Base-by-base conservation (phyloP, 2,888 invertebrate genomes). In the Eucriotettix oculatus region DNA sequence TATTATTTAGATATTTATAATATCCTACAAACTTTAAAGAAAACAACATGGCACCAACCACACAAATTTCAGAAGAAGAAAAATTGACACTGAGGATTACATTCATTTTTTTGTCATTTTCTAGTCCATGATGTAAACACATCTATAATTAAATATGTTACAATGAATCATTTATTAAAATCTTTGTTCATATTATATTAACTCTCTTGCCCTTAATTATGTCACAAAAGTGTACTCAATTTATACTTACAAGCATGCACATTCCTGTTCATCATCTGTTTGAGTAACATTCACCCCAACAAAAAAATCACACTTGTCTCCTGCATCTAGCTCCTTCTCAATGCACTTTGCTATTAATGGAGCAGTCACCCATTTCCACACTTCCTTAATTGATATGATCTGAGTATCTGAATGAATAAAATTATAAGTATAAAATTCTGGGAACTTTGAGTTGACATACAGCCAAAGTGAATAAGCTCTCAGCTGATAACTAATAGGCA, bases 311-410 rank as follows among this genome's bases (percentile, higher is more conserved):
- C 82, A 79, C 10, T 76, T 73, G 10, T 78, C 76, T 0, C 80
- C 78, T 11, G 78, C 78, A 66, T 84, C 80, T 64, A 82, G 76
- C 14, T 71, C 70, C 69, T 80, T 82, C 14, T 73, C 72, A 0
- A 86, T 72, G 56, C 72, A 69, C 14, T 73, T 62, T 16, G 83
- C 81, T 29, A 91, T 72, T 59, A 74, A 72, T 0, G 79, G 75
- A 58, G 84, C 83, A 58, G 84, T 77, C 16, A 52, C 78, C 76
- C 85, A 83, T 72, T 90, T 90, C 80, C 89, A 90, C 0, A 85
- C 84, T 70, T 90, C 89, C 69, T 92, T 93, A 1, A 87, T 70
- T 0, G 83, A 75, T 5, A 56, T 58, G 16, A 64, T 59, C 52
- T 48, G 41, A 9, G 41, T 59, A 42, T 60, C 60, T 17, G 53